Evolutionary conservation across 2,888 invertebrate genomes (phyloP).

Genomic region (Cantharis lateralis): DNA sequence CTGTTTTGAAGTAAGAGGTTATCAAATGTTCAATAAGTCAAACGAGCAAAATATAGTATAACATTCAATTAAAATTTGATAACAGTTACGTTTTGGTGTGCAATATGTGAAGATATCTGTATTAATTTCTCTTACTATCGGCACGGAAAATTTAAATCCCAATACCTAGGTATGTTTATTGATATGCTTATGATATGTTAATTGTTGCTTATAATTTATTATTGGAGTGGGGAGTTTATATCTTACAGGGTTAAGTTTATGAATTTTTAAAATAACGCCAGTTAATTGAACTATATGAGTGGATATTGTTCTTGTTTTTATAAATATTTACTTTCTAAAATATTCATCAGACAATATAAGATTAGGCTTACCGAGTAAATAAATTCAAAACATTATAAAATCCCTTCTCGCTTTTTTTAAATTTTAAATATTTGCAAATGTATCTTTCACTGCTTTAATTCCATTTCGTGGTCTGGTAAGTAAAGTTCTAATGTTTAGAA

Average conservation of each 20-base stretch:
- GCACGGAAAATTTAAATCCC: background rate
- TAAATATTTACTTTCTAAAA: background rate
- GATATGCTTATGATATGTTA: too few relatives aligned
- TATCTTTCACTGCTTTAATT: background rate
- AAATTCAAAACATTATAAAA: background rate
- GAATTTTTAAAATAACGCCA: background rate
- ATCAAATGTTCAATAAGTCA: background rate
- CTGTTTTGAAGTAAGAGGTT: background rate
- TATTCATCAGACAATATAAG: background rate
- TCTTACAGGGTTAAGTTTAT: background rate
- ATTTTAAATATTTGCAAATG: background rate
- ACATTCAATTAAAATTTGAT: background rate
- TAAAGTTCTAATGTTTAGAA: background rate
- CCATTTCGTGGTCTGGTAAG: background rate
- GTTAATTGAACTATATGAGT: background rate
- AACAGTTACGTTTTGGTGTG: background rate
- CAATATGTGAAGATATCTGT: background rate
- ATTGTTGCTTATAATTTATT: background rate
- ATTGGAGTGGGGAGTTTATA: background rate
- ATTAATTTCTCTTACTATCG: background rate
- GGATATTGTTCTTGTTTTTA: background rate
- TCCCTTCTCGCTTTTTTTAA: background rate
- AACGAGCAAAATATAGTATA: background rate
- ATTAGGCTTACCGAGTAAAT: background rate
- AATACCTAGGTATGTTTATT: background rate